Evolutionary conservation across 2,888 invertebrate genomes (phyloP).

Genomic region (Epirrita christyi): DNA sequence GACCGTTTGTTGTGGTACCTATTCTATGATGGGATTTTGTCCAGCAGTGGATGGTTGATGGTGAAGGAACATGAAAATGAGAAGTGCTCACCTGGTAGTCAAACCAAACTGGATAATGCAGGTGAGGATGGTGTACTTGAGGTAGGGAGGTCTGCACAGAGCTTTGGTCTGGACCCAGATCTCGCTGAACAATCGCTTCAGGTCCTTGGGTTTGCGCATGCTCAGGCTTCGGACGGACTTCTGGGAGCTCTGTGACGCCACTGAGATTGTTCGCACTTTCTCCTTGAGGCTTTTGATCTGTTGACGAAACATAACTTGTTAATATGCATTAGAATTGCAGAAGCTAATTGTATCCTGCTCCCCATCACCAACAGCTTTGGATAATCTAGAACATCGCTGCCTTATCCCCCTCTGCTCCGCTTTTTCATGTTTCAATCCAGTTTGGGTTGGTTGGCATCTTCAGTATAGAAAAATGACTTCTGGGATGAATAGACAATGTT

Average conservation of each 20-base stretch:
- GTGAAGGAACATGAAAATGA: not conserved
- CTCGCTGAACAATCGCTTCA: constrained; percentile 87
- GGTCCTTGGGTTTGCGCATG: constrained; percentile 89
- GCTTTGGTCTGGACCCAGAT: constrained; percentile 91
- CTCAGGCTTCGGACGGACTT: constrained; percentile 88
- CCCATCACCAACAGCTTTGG: no score
- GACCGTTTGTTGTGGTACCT: not conserved
- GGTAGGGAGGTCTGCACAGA: constrained; percentile 89
- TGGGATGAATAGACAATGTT: no score
- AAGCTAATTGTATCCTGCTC: no score
- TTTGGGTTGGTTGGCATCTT: no score
- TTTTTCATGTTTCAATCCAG: no score
- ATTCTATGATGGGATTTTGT: not conserved
- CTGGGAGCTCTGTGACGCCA: constrained; percentile 86
- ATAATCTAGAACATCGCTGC: no score
- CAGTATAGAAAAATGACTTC: no score
- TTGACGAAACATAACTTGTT: not conserved
- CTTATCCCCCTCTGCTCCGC: no score
- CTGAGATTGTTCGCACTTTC: constrained; percentile 86
- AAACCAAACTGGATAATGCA: constrained; percentile 93
- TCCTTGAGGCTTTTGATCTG: constrained; percentile 90
- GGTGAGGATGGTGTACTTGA: constrained; percentile 90
- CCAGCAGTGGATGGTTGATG: not conserved
- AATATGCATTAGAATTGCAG: no score
- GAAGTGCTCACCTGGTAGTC: constrained; percentile 86